phyloP scores from a whole-genome alignment of 2,888 invertebrate genomes.

The Spisula subtruncata region DNA sequence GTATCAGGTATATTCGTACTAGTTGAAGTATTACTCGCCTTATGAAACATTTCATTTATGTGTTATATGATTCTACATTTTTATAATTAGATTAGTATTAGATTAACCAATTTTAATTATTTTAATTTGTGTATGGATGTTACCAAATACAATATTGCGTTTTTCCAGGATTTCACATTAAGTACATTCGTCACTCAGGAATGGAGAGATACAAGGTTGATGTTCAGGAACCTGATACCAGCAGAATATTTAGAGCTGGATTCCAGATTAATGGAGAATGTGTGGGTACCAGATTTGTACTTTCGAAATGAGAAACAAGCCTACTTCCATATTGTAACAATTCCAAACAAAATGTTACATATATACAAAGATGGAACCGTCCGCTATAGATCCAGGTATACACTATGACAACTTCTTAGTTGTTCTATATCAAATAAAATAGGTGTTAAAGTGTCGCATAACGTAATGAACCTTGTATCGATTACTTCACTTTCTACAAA shows the following conservation, averaged over 20 bases:
- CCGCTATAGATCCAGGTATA: slow-evolving; percentile 79
- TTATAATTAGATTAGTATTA: too few species aligned
- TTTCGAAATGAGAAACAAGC: slow-evolving; percentile 84
- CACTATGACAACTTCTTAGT: not conserved
- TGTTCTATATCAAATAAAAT: too few species aligned
- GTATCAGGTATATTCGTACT: too few species aligned
- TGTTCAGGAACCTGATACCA: slow-evolving; percentile 77
- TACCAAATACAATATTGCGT: too few species aligned
- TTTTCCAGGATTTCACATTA: slow-evolving; percentile 78
- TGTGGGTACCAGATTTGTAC: slow-evolving; percentile 85
- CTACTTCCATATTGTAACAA: slow-evolving; percentile 81
- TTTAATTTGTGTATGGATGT: too few species aligned
- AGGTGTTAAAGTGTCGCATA: too few species aligned
- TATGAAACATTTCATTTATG: too few species aligned
- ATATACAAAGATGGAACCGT: slow-evolving; percentile 81
- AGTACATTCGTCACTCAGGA: slow-evolving; percentile 79
- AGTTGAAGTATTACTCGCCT: too few species aligned
- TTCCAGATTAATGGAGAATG: slow-evolving; percentile 78
- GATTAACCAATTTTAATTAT: too few species aligned
- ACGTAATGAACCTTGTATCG: too few species aligned
- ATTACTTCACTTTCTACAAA: too few species aligned
- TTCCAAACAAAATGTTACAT: slow-evolving; percentile 84
- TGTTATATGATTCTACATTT: too few species aligned
- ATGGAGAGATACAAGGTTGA: slow-evolving; percentile 77
- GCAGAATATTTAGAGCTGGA: slow-evolving; percentile 81